These are phyloP conservation scores for Lophochroa leadbeateri DNA, from an alignment of 2,113 vertebrate species.

Conservation along the genomic window DNA sequence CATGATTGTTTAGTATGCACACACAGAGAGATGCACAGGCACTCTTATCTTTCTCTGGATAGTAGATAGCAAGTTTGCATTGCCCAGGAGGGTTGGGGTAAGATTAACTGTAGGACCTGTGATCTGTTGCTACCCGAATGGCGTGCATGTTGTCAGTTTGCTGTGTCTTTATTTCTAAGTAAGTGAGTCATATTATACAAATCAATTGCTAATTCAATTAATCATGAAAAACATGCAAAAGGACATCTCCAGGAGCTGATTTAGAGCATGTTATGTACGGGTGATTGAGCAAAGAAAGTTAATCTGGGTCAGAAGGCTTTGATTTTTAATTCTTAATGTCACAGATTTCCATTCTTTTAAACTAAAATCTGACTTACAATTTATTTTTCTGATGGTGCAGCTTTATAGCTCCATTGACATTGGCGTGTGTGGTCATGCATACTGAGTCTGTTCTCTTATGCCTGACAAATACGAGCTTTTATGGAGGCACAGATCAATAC, in stretches of 20 bases:
- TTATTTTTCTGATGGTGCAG: constrained; percentile 57
- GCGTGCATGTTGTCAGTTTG: constrained; percentile 1
- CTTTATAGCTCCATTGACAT: constrained; percentile 56
- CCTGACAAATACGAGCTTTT: constrained; percentile 48
- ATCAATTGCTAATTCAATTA: constrained; percentile 71
- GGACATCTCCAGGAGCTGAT: constrained; percentile 52
- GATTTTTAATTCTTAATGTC: constrained; percentile 69
- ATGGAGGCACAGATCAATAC: constrained; percentile 62
- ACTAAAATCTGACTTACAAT: constrained; percentile 53
- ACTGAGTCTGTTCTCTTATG: constrained; percentile 28
- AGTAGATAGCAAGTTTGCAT: background rate
- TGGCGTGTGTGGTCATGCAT: constrained; percentile 51
- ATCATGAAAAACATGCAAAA: constrained; percentile 56
- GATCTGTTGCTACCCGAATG: constrained; percentile 33
- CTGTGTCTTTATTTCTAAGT: constrained; percentile 60
- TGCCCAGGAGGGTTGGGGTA: background rate
- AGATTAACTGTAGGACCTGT: background rate
- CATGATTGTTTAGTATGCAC: background rate
- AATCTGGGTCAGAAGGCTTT: constrained; percentile 58
- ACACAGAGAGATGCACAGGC: background rate
- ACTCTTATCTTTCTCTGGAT: background rate
- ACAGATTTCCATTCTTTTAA: constrained; percentile 64
- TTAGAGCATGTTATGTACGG: constrained; percentile 29
- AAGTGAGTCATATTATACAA: constrained; percentile 62
- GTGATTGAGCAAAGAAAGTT: constrained; percentile 62